Evolutionary conservation across 2,888 invertebrate genomes (phyloP).

Genomic region (Archips crataeganus): DNA sequence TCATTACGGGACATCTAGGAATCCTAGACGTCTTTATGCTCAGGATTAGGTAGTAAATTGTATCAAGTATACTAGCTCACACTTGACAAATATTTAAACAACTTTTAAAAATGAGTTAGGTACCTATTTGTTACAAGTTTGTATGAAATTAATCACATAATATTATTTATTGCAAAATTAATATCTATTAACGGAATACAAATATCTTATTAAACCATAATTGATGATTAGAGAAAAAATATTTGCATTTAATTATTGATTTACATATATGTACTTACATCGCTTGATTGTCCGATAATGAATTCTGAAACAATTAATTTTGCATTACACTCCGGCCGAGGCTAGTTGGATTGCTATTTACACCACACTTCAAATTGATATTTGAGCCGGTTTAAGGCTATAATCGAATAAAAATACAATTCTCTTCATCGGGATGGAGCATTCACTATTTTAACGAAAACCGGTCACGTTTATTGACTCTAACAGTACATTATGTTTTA

Average conservation of each 20-base stretch:
- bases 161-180: slow-evolving; percentile 4
- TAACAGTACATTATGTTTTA: slow-evolving; percentile 40
- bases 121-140: not conserved
- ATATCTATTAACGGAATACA: not conserved
- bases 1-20: slow-evolving; percentile 12
- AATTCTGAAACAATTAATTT: slow-evolving; percentile 20
- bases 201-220: slow-evolving; percentile 17
- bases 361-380: slow-evolving; percentile 16
- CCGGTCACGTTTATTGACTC: slow-evolving; percentile 24
- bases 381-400: slow-evolving; percentile 18
- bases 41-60: not conserved
- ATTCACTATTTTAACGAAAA: slow-evolving; percentile 9
- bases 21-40: slow-evolving; percentile 6
- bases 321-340: slow-evolving; percentile 1
- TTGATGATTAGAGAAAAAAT: slow-evolving; percentile 11
- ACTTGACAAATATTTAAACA: not conserved
- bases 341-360: slow-evolving; percentile 17
- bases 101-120: not conserved
- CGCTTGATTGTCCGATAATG: slow-evolving; percentile 13
- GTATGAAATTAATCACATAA: not conserved
- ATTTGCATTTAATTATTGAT: slow-evolving; percentile 6
- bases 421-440: slow-evolving; percentile 15
- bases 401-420: slow-evolving; percentile 38
- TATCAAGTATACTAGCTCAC: not conserved
- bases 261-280: slow-evolving; percentile 7